phyloP scores from a whole-genome alignment of 2,113 vertebrate genomes.

The Chloebia gouldiae region DNA sequence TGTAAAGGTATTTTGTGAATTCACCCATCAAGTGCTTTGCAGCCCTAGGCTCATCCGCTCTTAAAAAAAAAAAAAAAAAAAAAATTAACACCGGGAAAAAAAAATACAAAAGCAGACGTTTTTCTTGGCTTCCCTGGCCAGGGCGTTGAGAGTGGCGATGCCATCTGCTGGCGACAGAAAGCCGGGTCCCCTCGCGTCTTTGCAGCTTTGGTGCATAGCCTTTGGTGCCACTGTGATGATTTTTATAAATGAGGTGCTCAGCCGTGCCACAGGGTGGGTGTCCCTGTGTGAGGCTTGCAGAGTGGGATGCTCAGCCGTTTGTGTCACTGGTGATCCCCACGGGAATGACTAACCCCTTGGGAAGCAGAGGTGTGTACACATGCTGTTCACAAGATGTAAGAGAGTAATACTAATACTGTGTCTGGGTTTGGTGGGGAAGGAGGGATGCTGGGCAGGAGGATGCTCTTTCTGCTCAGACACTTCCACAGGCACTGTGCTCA shows the following conservation, averaged over 20 bases:
- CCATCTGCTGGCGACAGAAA: conserved; percentile 49
- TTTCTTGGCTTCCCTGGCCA: background rate
- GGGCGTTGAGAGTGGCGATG: background rate
- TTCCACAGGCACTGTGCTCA: background rate
- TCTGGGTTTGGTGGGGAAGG: background rate
- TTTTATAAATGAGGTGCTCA: rapidly evolving
- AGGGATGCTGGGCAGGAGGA: background rate
- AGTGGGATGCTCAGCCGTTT: background rate
- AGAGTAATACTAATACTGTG: rapidly evolving
- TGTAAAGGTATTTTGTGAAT: background rate
- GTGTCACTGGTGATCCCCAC: background rate
- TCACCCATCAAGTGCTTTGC: background rate
- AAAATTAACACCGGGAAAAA: no score
- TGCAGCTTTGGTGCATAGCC: background rate
- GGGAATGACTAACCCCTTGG: background rate
- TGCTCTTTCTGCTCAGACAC: background rate
- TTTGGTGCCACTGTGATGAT: background rate
- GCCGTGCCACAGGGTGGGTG: background rate
- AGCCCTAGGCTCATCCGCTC: background rate
- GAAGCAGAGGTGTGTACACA: background rate
- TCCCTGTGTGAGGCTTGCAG: background rate
- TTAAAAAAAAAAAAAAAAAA: background rate
- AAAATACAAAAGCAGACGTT: rapidly evolving
- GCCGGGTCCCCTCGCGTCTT: background rate
- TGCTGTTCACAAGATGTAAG: background rate